phyloP scores from a whole-genome alignment of 1,140 invertebrate genomes.

The Monochamus saltuarius region DNA sequence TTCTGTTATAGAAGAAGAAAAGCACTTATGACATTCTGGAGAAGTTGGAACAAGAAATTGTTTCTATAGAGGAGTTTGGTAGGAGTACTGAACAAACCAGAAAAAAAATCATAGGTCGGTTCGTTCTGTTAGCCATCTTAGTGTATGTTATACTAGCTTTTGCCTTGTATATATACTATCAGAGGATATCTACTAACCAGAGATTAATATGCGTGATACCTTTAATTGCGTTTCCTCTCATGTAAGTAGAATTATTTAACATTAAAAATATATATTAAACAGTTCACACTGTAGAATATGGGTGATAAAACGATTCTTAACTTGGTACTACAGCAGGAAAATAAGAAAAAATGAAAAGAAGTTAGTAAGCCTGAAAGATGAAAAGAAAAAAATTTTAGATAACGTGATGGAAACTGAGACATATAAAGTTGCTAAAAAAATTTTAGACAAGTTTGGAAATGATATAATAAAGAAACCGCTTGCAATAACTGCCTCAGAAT shows the following conservation, averaged over 20 bases:
- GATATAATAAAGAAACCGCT: slow-evolving; percentile 48
- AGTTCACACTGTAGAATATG: slow-evolving; percentile 67
- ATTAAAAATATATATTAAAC: slow-evolving; percentile 11
- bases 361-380: slow-evolving; percentile 69
- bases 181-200: slow-evolving; percentile 67
- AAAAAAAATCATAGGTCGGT: slow-evolving; percentile 74
- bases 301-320: slow-evolving; percentile 73
- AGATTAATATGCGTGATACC: slow-evolving; percentile 71
- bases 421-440: slow-evolving; percentile 93
- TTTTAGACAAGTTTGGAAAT: slow-evolving; percentile 85
- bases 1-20: slow-evolving; percentile 73
- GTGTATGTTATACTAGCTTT: slow-evolving; percentile 74
- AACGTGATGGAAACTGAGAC: slow-evolving; percentile 97
- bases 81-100: slow-evolving; percentile 75
- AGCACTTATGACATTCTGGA: slow-evolving; percentile 76
- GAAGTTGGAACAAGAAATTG: slow-evolving; percentile 77
- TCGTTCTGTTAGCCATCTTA: slow-evolving; percentile 78
- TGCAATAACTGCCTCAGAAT: slow-evolving; percentile 8
- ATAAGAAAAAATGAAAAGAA: slow-evolving; percentile 78
- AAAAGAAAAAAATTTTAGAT: slow-evolving; percentile 89
- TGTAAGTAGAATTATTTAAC: slow-evolving; percentile 63
- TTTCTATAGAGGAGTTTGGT: slow-evolving; percentile 76
- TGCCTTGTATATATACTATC: slow-evolving; percentile 78
- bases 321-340: slow-evolving; percentile 86
- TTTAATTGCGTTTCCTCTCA: slow-evolving; percentile 71